These are phyloP conservation scores for Akabosia matsudoensis DNA, from an alignment of 1,140 invertebrate genomes.

Conservation along the genomic window DNA sequence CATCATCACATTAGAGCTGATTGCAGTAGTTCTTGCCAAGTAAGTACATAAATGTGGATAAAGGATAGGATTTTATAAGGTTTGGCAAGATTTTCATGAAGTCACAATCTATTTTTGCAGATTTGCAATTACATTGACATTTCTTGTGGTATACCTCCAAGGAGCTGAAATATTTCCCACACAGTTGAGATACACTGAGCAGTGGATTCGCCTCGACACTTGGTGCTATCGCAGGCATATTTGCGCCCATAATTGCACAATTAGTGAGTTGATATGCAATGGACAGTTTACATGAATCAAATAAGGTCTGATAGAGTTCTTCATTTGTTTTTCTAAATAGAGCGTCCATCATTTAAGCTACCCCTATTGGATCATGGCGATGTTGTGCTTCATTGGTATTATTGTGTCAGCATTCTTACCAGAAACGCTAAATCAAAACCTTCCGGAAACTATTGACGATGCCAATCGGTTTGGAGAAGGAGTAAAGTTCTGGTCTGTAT, in stretches of 20 bases:
- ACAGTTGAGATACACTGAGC: conserved; percentile 62
- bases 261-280: conserved; percentile 51
- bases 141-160: conserved; percentile 54
- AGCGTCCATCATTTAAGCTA: conserved; percentile 39
- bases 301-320: not conserved
- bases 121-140: conserved; percentile 53
- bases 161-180: conserved; percentile 68
- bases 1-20: conserved; percentile 28
- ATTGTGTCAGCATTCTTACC: conserved; percentile 50
- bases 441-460: conserved; percentile 51
- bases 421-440: conserved; percentile 49
- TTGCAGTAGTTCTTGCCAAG: conserved; percentile 34
- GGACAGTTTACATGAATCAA: not conserved
- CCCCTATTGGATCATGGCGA: conserved; percentile 49
- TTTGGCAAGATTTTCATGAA: not conserved
- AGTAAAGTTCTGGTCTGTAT: conserved; percentile 49
- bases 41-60: not conserved
- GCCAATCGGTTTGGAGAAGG: conserved; percentile 51
- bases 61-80: not conserved
- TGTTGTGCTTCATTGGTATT: conserved; percentile 47
- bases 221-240: conserved; percentile 56
- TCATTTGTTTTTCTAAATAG: conserved; percentile 25
- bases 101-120: conserved; percentile 41
- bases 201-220: conserved; percentile 61
- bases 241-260: conserved; percentile 55